Conservation (phyloP, 2,888 invertebrate genomes). For the Drymonia ruficornis region DNA sequence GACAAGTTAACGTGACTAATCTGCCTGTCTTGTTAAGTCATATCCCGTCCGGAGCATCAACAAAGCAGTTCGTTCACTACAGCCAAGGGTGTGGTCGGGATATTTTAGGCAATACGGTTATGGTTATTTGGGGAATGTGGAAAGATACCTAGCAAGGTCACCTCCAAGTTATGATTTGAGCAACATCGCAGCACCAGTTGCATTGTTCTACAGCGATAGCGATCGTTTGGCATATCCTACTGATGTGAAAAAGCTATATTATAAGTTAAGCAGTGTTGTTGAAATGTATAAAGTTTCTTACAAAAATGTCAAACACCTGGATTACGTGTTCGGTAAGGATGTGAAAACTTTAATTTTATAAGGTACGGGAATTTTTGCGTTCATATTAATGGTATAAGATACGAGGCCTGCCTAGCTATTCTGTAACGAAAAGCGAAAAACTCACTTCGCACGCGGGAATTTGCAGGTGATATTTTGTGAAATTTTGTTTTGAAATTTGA, state of each 20-base stretch:
- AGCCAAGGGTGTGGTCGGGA: conserved; percentile 71
- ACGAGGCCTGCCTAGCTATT: no score
- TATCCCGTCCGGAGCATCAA: conserved; percentile 82
- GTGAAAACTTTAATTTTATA: conserved; percentile 54
- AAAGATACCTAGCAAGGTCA: conserved; percentile 49
- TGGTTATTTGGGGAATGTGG: conserved; percentile 51
- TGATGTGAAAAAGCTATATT: conserved; percentile 82
- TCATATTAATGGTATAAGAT: no score
- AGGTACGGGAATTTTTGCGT: conserved; percentile 41
- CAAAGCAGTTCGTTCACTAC: conserved; percentile 81
- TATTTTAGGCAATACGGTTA: conserved; percentile 64
- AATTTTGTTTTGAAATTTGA: no score
- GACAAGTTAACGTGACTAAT: conserved; percentile 84
- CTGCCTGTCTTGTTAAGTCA: conserved; percentile 82
- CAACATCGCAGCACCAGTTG: conserved; percentile 58
- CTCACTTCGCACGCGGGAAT: no score
- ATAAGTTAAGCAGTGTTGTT: conserved; percentile 78
- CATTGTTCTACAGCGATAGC: conserved; percentile 70
- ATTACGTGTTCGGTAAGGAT: conserved; percentile 66
- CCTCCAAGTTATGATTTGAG: conserved; percentile 62
- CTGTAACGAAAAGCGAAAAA: no score
- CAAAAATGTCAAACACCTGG: conserved; percentile 71
- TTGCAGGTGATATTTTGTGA: no score
- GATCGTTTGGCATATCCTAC: conserved; percentile 87
- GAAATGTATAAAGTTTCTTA: conserved; percentile 83